Evolutionary conservation across 1,140 invertebrate species (phyloP).

Genomic region (Dysdera silvatica): DNA sequence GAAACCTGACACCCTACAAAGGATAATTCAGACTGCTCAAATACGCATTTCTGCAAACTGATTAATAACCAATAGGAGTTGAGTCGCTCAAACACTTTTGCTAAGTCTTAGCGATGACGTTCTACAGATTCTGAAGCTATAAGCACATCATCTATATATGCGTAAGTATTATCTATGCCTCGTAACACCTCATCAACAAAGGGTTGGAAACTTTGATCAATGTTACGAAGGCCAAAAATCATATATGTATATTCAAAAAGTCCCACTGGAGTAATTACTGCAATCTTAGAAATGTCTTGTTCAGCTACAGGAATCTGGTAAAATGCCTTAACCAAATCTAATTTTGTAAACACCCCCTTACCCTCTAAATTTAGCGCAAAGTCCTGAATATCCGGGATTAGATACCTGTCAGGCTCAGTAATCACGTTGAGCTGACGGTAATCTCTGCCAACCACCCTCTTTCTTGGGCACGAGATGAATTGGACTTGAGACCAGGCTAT

Average conservation of each 20-base stretch:
- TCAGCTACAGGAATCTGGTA: conserved; percentile 21
- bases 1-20: conserved; percentile 20
- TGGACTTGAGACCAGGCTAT: conserved; percentile 28
- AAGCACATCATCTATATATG: conserved; percentile 38
- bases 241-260: conserved; percentile 27
- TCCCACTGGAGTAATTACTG: conserved; percentile 21
- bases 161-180: neutral
- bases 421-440: conserved; percentile 16
- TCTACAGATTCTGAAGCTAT: conserved; percentile 40
- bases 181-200: conserved; percentile 15
- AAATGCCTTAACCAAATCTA: conserved; percentile 20
- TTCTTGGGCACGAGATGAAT: conserved; percentile 35
- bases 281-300: conserved; percentile 22
- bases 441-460: conserved; percentile 18
- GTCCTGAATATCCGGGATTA: conserved; percentile 21
- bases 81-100: conserved; percentile 39
- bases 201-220: conserved; percentile 19
- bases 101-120: conserved; percentile 41
- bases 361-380: conserved; percentile 11
- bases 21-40: conserved; percentile 3
- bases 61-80: conserved; percentile 36
- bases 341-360: conserved; percentile 10
- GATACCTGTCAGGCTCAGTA: conserved; percentile 26
- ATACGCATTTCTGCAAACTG: conserved; percentile 33
- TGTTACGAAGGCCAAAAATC: conserved; percentile 25